Conservation (phyloP, 2,888 invertebrate species). For the Cephalotes varians region DNA sequence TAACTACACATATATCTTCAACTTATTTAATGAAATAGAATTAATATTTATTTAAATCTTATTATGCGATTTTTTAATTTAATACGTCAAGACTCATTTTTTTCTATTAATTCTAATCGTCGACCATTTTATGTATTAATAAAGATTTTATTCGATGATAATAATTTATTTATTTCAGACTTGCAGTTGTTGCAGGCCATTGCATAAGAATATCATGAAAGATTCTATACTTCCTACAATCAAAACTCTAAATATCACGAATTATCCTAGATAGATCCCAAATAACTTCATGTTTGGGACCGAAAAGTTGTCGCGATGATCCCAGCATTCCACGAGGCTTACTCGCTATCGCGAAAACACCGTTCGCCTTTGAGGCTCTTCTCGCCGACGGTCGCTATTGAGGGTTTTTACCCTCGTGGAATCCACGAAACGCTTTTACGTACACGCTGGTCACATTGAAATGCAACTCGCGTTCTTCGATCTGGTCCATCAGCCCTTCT, state of each 20-base stretch:
- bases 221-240: not conserved
- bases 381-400: conserved; percentile 78
- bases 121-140: not conserved
- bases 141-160: not conserved
- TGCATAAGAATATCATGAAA: not conserved
- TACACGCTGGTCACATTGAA: conserved; percentile 80
- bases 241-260: not conserved
- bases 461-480: conserved; percentile 82
- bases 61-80: not conserved
- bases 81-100: not conserved
- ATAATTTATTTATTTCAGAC: not conserved
- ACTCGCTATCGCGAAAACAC: conserved; percentile 62
- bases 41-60: not conserved
- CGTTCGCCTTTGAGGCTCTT: conserved; percentile 78
- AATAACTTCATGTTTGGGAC: not conserved
- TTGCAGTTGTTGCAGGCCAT: not conserved
- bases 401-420: conserved; percentile 83
- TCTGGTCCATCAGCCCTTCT: conserved; percentile 76
- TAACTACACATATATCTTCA: no score
- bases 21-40: not conserved
- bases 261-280: not conserved
- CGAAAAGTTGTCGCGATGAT: conserved; percentile 60
- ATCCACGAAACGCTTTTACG: conserved; percentile 83
- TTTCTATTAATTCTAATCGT: not conserved
- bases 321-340: conserved; percentile 61